Evolutionary conservation across 2,797 vertebrate species (phyloP), one percentile per base, ranked within the genome.

Genomic region (Catostomus latipinnis): DNA sequence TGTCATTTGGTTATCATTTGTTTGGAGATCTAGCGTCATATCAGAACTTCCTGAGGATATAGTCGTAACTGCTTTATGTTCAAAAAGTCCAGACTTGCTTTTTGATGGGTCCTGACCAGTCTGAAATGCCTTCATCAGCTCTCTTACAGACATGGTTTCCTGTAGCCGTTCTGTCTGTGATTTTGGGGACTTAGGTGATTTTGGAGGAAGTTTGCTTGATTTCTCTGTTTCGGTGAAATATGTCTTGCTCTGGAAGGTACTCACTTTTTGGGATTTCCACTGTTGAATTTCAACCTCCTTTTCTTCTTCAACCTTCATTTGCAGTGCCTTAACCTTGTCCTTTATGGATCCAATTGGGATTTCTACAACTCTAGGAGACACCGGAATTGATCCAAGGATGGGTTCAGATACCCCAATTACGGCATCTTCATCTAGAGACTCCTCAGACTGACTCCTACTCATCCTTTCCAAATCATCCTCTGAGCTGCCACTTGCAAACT

Each of bases 321-420:
- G 95, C 76, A 99, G 95, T 81, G 95, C 96, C 91, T 96, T 96
- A 43, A 99, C 96, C 89, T 92, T 96, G 76, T 99, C 97, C 88
- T 97, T 99, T 87, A 99, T 98, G n/a, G 97, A 97, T 54, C 98
- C 98, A 65, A 98, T 97, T 14, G 97, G 94, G 54, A 95, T 98
- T 84, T 98, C 97, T 85, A 98, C 94, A 9, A 99, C 92, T 67
- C 93, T 88, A n/a, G 98, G 97, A 74, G 97, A 99, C 4, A 92
- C 90, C 22, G 96, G 96, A 74, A 94, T 92, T 11, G 22, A 52
- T 69, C 16, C 70, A 69, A 74, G 18, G 79, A 68, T 76, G 84
- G 85, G 58, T 34, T 65, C 76, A 84, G 71, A 86, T 2, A 88
- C 90, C 8, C 85, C 86, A 52, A 94, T 91, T 67, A 94, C 76